phyloP scores from a whole-genome alignment of 2,113 vertebrate genomes.

The Ifrita kowaldi region DNA sequence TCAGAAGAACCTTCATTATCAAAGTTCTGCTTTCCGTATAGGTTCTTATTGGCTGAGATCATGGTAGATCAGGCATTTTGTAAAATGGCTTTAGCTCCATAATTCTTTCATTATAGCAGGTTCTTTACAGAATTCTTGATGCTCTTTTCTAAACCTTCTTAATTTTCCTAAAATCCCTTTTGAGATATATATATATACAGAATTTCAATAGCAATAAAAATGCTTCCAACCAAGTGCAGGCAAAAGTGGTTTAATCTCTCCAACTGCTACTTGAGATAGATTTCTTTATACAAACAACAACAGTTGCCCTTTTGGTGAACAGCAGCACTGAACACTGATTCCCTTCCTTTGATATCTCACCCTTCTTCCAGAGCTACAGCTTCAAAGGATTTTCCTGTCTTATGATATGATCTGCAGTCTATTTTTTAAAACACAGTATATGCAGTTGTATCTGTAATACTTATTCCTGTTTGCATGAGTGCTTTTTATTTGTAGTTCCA shows the following conservation, averaged over 20 bases:
- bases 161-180: not conserved
- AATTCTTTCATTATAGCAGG: not conserved
- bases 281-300: not conserved
- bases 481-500: not conserved
- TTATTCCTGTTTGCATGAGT: not conserved
- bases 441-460: not conserved
- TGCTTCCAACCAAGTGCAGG: not conserved
- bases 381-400: slow-evolving; percentile 19
- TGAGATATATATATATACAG: not conserved
- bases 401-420: not conserved
- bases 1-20: not conserved
- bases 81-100: not conserved
- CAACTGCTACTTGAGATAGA: not conserved
- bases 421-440: not conserved
- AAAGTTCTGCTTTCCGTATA: not conserved
- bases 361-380: not conserved
- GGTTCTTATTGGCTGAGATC: not conserved
- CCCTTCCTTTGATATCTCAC: not conserved
- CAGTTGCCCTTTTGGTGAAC: not conserved
- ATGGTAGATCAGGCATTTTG: not conserved
- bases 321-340: not conserved
- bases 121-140: not conserved
- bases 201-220: not conserved
- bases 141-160: not conserved
- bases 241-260: not conserved